Conservation (phyloP, 2,797 vertebrate genomes). For the Rhinella marina region DNA sequence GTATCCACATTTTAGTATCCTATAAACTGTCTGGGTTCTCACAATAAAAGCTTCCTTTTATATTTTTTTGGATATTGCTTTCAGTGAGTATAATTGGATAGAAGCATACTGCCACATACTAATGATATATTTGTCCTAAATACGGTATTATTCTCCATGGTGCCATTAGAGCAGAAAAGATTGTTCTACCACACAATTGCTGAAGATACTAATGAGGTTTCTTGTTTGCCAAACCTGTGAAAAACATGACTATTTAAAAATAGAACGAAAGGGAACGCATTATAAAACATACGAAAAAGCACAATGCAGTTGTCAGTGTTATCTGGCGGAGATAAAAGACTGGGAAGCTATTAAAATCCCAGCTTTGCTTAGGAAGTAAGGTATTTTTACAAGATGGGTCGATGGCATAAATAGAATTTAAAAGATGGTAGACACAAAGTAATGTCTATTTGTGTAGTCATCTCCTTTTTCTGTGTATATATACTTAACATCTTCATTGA, state of each 20-base stretch:
- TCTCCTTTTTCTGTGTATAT: background rate
- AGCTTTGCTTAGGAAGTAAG: background rate
- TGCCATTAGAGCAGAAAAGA: constrained; percentile 8
- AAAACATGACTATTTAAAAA: background rate
- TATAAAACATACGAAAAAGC: background rate
- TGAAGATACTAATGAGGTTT: constrained; percentile 30
- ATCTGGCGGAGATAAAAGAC: background rate
- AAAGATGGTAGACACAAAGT: background rate
- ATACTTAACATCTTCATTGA: background rate
- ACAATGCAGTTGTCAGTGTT: background rate
- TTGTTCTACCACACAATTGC: constrained; percentile 2
- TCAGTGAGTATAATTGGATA: background rate
- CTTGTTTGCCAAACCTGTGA: constrained; percentile 19
- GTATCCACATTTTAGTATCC: background rate
- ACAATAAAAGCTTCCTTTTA: background rate
- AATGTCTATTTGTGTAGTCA: background rate
- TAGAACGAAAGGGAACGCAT: constrained; percentile 17
- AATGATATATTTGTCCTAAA: constrained; percentile 13
- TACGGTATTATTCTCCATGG: constrained; percentile 15
- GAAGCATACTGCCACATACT: constrained; percentile 5
- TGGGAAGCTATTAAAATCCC: background rate
- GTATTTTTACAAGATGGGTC: background rate
- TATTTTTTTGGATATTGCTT: constrained; percentile 1
- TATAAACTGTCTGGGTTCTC: background rate
- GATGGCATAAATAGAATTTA: background rate